Evolutionary conservation across 2,888 invertebrate genomes (phyloP).

Genomic region (Melipona bicolor): DNA sequence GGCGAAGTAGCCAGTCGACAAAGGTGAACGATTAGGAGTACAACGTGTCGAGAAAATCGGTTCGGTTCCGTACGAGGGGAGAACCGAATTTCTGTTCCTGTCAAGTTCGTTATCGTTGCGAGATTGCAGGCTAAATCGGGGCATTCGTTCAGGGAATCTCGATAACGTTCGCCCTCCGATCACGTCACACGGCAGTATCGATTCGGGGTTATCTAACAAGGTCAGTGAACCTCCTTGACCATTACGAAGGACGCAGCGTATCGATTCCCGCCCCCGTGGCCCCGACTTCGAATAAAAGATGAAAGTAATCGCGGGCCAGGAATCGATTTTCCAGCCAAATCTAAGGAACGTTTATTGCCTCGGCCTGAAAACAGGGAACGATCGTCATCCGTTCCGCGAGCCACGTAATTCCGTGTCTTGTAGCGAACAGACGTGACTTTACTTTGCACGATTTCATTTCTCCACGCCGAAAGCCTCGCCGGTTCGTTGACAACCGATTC

Average conservation of each 20-base stretch:
- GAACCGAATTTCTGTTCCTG: conserved; percentile 22
- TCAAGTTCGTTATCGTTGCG: conserved; percentile 43
- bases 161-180: conserved; percentile 49
- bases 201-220: conserved; percentile 60
- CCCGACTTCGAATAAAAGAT: conserved; percentile 55
- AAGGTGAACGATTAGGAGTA: neutral
- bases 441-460: neutral
- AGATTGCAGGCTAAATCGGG: conserved; percentile 45
- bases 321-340: conserved; percentile 43
- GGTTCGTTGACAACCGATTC: neutral
- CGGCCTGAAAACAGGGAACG: neutral
- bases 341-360: neutral
- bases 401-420: neutral
- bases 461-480: no score
- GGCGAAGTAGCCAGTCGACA: neutral
- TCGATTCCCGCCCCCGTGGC: conserved; percentile 56
- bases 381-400: neutral
- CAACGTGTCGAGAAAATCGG: neutral
- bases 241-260: conserved; percentile 63
- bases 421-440: neutral
- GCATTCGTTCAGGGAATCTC: conserved; percentile 50
- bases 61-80: neutral
- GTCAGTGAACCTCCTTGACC: conserved; percentile 72
- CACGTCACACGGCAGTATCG: conserved; percentile 48
- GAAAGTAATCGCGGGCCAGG: conserved; percentile 51